A percentile compares a stretch with the other conserved stretches of the same genome.
Conservation (phyloP, 23 tunicate species). For the Clavelina lepadiformis region DNA sequence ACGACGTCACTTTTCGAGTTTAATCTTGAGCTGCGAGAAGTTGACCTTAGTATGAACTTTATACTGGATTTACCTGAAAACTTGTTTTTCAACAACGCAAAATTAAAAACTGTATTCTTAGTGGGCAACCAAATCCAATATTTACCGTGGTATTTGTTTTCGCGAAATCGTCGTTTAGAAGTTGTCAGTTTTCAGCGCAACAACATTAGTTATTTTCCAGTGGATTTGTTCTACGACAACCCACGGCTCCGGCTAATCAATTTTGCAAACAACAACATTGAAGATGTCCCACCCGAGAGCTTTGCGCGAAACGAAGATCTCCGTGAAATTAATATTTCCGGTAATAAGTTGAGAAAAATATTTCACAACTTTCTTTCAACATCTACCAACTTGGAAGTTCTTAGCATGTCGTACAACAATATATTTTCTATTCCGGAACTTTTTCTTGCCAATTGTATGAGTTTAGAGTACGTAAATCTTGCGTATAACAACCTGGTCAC, state of each 20-base stretch:
- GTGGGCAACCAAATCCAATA: background rate
- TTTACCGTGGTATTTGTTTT: slow-evolving; percentile 15
- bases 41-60: background rate
- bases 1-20: background rate
- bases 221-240: slow-evolving; percentile 19
- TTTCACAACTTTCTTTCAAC: background rate
- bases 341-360: background rate
- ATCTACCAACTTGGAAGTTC: background rate
- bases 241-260: background rate
- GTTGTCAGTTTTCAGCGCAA: background rate
- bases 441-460: slow-evolving; percentile 4
- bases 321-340: background rate
- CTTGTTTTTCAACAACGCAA: background rate
- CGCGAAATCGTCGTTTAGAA: background rate
- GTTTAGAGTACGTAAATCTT: background rate
- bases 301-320: background rate
- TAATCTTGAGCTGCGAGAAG: background rate
- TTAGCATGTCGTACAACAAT: slow-evolving; percentile 1
- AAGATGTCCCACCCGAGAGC: background rate
- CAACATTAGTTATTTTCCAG: background rate
- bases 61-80: slow-evolving; percentile 11
- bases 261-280: slow-evolving; percentile 3
- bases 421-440: background rate
- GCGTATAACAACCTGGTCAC: background rate
- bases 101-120: background rate